Evolutionary conservation across 37 sponge, comb jelly and placozoan species (phyloP), one percentile per base, ranked within the genome.

Genomic region (Amphimedon queenslandica): DNA sequence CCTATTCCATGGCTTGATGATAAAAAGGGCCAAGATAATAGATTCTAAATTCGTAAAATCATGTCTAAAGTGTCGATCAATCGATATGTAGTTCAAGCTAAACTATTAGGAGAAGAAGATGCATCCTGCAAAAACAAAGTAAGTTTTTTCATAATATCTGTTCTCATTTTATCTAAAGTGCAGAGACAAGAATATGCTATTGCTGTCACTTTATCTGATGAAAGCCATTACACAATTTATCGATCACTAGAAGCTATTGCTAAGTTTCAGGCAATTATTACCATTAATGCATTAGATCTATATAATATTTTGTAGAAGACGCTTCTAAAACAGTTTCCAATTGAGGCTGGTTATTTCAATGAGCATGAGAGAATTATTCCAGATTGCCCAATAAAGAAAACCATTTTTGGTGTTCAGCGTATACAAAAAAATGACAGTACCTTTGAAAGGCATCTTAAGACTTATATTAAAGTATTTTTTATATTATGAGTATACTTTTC

Each of bases 331-430:
- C 60, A 30, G 18, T 84, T 84, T 42, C 78, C 72, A 33, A 78
- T 84, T 33, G 84, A 84, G 61, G 78, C 84, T 1, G 84, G 84
- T 37, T 77, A 77, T 42, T 84, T 84, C 56, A 77, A 72, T 32
- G 66, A 77, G 30, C 36, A 57, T 29, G 84, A 84, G 36, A 41
- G 67, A 18, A 72, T 84, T 11, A 84, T 84, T 42, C 84, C 84
- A 38, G 65, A 70, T 47, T 84, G 84, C 36, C 84, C 84, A 2
- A 42, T 84, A 11, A 84, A 77, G 73, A 81, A 77, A 72, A 70
- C 84, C 38, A 65, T 84, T 3, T 84, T 84, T 71, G 84, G 84
- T 2, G 35, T 57, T 31, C 71, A 63, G 37, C 71, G 73, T 28
- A 34, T 38, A 1, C 30, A 71, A 21, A 64, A 73, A 18, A 78